Evolutionary conservation across 2,888 invertebrate species (phyloP).

Genomic region (Lycocerus yunnanus): DNA sequence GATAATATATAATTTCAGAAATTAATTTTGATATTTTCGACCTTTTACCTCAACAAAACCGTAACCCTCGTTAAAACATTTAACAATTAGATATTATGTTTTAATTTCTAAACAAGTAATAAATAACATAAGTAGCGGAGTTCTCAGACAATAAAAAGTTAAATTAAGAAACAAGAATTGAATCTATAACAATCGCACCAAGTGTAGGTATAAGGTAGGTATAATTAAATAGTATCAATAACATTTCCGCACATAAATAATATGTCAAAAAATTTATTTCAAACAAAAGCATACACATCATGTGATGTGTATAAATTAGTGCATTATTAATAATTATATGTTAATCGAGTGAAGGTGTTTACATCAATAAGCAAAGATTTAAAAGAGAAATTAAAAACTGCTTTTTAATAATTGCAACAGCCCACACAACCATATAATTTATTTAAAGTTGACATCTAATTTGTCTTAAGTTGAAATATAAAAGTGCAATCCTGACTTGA

Average conservation of each 20-base stretch:
- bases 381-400: not conserved
- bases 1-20: too few relatives aligned
- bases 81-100: not conserved
- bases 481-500: not conserved
- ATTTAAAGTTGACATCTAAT: not conserved
- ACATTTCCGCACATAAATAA: not conserved
- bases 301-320: not conserved
- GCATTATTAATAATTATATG: not conserved
- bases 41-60: not conserved
- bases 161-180: not conserved
- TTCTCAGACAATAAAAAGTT: not conserved
- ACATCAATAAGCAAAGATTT: not conserved
- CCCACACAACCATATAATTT: not conserved
- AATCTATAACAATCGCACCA: not conserved
- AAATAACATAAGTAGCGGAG: not conserved
- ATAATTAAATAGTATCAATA: not conserved
- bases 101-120: not conserved
- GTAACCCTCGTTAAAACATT: not conserved
- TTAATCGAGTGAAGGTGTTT: not conserved
- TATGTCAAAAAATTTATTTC: not conserved
- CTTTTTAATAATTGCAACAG: conserved; percentile 1
- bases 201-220: not conserved
- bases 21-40: not conserved
- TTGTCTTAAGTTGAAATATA: not conserved
- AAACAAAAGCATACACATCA: not conserved